These are phyloP conservation scores for Conger conger DNA, from an alignment of 2,113 vertebrate species.

Conservation along the genomic window DNA sequence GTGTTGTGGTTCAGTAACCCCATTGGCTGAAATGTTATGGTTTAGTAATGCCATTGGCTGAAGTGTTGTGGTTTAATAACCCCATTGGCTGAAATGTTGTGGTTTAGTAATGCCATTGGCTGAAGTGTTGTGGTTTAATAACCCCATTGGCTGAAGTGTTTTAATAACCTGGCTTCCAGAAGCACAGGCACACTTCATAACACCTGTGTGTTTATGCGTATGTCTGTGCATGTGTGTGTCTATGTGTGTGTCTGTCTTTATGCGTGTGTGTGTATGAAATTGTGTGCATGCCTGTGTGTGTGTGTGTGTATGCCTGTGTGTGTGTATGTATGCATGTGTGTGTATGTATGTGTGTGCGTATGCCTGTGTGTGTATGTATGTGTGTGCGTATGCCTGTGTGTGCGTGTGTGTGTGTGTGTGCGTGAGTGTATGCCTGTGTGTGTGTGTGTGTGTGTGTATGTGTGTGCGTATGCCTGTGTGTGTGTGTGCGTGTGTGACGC, in stretches of 20 bases:
- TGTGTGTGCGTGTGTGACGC: neutral
- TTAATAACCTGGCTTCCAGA: too few species aligned
- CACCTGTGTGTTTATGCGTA: too few species aligned
- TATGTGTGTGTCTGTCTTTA: too few species aligned
- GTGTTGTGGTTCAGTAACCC: neutral
- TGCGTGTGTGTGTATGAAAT: too few species aligned
- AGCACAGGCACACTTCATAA: too few species aligned
- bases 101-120: too few species aligned
- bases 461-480: neutral
- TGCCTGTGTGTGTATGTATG: neutral
- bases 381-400: too few species aligned
- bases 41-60: neutral
- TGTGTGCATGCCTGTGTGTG: too few species aligned
- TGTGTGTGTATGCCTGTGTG: neutral
- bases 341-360: neutral
- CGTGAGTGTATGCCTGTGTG: neutral
- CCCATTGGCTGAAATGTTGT: neutral
- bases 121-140: too few species aligned
- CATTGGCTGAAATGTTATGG: neutral
- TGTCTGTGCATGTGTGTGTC: too few species aligned
- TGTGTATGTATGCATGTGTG: neutral
- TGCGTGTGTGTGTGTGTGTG: neutral
- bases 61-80: neutral
- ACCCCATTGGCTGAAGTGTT: too few species aligned
- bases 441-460: neutral